These are phyloP conservation scores for Trimorus sp. DNA, from an alignment of 2,888 invertebrate species.

Conservation along the genomic window DNA sequence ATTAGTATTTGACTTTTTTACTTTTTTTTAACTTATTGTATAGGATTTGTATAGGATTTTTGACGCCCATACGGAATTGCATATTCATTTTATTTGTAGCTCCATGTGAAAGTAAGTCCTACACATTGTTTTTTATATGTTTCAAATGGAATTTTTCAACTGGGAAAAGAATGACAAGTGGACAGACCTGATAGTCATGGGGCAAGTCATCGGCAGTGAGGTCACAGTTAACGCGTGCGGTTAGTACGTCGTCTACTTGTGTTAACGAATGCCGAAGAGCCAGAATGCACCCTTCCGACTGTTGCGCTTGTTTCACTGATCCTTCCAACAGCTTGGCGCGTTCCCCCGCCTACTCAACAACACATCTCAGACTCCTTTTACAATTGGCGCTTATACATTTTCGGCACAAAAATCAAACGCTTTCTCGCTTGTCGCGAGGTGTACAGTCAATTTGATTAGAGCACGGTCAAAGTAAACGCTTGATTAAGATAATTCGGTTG, in stretches of 20 bases:
- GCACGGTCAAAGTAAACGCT: not conserved
- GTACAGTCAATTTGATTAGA: not conserved
- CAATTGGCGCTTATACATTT: slow-evolving; percentile 10
- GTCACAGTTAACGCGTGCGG: slow-evolving; percentile 89
- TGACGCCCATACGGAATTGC: too few relatives aligned
- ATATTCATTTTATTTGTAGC: too few relatives aligned
- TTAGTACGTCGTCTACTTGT: slow-evolving; percentile 86
- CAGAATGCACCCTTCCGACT: slow-evolving; percentile 88
- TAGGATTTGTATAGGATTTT: too few relatives aligned
- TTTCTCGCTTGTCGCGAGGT: too few relatives aligned
- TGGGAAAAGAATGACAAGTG: slow-evolving; percentile 38
- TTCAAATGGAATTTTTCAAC: too few relatives aligned
- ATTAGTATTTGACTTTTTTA: too few relatives aligned
- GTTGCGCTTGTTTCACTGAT: slow-evolving; percentile 89
- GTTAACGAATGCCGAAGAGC: slow-evolving; percentile 88
- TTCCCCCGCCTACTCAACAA: slow-evolving; percentile 83
- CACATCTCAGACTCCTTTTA: slow-evolving; percentile 59
- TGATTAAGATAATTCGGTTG: too few relatives aligned
- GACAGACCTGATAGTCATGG: slow-evolving; percentile 86
- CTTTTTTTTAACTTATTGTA: too few relatives aligned
- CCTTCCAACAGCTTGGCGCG: slow-evolving; percentile 86
- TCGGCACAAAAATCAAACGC: not conserved
- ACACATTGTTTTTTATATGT: too few relatives aligned
- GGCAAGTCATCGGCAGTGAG: slow-evolving; percentile 90
- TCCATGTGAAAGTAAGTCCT: too few relatives aligned